Percentiles rank a stretch among this genome's conserved stretches.
phyloP scores from a whole-genome alignment of 1,140 invertebrate genomes.

The Micrasema longulum region DNA sequence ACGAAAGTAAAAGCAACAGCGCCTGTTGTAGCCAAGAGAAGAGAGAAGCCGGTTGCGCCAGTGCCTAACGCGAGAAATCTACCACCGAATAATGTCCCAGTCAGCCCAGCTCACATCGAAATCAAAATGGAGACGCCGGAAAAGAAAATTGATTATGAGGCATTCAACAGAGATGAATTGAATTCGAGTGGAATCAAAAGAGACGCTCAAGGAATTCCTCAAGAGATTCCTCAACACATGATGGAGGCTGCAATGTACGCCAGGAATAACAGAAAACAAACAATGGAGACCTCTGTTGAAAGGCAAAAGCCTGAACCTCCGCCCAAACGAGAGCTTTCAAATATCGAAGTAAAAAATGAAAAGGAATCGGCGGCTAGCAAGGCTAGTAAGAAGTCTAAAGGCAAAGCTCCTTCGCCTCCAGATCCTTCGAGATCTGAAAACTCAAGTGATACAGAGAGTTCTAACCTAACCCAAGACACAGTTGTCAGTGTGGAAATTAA shows the following conservation, averaged over 20 bases:
- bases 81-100: slow-evolving; percentile 43
- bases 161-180: slow-evolving; percentile 57
- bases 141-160: slow-evolving; percentile 27
- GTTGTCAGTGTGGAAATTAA: slow-evolving; percentile 38
- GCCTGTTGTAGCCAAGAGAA: slow-evolving; percentile 65
- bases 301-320: slow-evolving; percentile 57
- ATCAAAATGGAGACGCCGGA: slow-evolving; percentile 31
- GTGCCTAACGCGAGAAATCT: slow-evolving; percentile 63
- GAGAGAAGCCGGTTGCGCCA: slow-evolving; percentile 66
- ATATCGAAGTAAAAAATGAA: slow-evolving; percentile 59
- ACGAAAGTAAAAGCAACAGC: slow-evolving; percentile 59
- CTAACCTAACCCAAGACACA: slow-evolving; percentile 39
- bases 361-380: slow-evolving; percentile 63
- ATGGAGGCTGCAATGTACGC: slow-evolving; percentile 77
- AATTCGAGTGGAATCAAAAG: slow-evolving; percentile 71
- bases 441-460: slow-evolving; percentile 39
- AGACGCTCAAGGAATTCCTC: slow-evolving; percentile 71
- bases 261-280: slow-evolving; percentile 73
- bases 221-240: slow-evolving; percentile 77
- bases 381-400: slow-evolving; percentile 73
- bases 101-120: slow-evolving; percentile 29
- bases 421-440: slow-evolving; percentile 59
- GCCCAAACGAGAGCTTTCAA: slow-evolving; percentile 52
- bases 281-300: slow-evolving; percentile 55
- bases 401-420: slow-evolving; percentile 79